Evolutionary conservation across 2,113 vertebrate species (phyloP).

Genomic region (Seriola dumerili): DNA sequence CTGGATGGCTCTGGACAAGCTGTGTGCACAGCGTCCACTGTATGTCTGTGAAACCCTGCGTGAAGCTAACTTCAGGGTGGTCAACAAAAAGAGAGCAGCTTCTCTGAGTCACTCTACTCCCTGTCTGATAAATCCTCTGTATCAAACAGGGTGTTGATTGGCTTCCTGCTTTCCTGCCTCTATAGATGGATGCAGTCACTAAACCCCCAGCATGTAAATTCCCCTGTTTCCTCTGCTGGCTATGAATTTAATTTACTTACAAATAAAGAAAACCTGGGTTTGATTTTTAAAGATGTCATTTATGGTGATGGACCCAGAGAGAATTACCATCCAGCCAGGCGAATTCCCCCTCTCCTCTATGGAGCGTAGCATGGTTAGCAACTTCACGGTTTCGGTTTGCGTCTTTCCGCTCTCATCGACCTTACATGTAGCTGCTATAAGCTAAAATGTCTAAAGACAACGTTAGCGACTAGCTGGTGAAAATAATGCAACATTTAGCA

Average conservation of each 20-base stretch:
- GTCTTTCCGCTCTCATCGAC: neutral
- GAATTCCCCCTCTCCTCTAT: neutral
- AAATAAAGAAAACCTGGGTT: neutral
- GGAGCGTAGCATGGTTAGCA: neutral
- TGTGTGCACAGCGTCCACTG: slow-evolving; percentile 30
- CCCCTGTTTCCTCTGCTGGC: neutral
- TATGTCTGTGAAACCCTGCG: slow-evolving; percentile 30
- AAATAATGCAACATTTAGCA: neutral
- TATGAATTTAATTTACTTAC: neutral
- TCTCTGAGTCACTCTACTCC: slow-evolving; percentile 1
- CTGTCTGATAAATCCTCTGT: neutral
- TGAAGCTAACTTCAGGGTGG: neutral
- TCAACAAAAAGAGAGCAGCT: neutral
- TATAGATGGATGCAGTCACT: neutral
- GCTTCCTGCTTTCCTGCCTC: neutral
- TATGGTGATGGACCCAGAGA: neutral
- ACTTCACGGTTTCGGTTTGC: neutral
- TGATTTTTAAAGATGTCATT: neutral
- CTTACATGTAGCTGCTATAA: neutral
- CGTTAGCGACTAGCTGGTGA: neutral
- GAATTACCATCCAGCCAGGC: neutral
- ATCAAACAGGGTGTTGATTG: slow-evolving; percentile 19
- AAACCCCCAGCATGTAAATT: neutral
- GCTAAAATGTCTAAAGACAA: neutral
- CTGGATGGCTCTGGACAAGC: slow-evolving; percentile 39